These are phyloP conservation scores for Montipora cactus DNA, from an alignment of 64 coral and sea anemone genomes.

Conservation along the genomic window DNA sequence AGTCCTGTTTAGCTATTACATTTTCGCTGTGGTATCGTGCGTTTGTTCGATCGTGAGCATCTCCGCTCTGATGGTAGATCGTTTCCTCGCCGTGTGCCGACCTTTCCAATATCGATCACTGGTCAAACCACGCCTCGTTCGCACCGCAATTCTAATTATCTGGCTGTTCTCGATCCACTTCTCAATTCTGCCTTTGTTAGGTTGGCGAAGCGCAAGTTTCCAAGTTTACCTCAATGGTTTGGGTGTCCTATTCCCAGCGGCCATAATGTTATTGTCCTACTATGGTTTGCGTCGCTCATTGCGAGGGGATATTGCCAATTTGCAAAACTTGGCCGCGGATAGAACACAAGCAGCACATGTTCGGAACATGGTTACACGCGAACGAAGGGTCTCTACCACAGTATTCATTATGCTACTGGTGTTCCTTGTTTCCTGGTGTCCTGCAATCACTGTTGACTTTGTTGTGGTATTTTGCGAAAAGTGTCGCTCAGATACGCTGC, in stretches of 20 bases:
- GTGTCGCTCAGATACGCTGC: slow-evolving; percentile 30
- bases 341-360: slow-evolving; percentile 56
- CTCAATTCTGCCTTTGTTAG: slow-evolving; percentile 74
- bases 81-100: slow-evolving; percentile 76
- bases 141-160: slow-evolving; percentile 52
- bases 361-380: slow-evolving; percentile 68
- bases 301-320: slow-evolving; percentile 54
- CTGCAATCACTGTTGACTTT: slow-evolving; percentile 79
- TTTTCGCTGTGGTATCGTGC: slow-evolving; percentile 86
- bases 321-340: slow-evolving; percentile 38
- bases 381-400: slow-evolving; percentile 79
- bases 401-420: slow-evolving; percentile 92
- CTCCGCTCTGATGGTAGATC: slow-evolving; percentile 80
- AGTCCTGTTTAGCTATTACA: slow-evolving; percentile 78
- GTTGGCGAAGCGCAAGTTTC: slow-evolving; percentile 80
- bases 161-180: slow-evolving; percentile 85
- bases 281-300: slow-evolving; percentile 66
- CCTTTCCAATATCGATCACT: slow-evolving; percentile 82
- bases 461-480: slow-evolving; percentile 75
- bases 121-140: slow-evolving; percentile 42
- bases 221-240: slow-evolving; percentile 84
- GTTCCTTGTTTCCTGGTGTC: slow-evolving; percentile 87
- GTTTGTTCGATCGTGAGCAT: slow-evolving; percentile 89
- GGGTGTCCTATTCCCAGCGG: slow-evolving; percentile 77
- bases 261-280: slow-evolving; percentile 77